Percentiles rank a stretch among this genome's conserved stretches.
Conservation (phyloP, 64 coral and sea anemone genomes). For the Montipora efflorescens region DNA sequence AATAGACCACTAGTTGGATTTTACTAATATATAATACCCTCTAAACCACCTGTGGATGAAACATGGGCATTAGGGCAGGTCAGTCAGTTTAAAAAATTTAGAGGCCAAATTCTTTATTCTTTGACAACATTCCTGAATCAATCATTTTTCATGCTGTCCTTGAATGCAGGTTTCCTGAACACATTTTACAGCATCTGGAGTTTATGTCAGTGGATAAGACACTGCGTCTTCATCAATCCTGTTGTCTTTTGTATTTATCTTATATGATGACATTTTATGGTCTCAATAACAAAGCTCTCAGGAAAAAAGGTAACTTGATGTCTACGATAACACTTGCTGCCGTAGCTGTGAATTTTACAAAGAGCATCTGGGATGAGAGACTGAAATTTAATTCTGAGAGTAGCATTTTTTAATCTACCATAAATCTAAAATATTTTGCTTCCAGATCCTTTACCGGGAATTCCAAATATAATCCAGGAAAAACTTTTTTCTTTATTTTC, state of each 20-base stretch:
- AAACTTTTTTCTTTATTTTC: constrained; percentile 78
- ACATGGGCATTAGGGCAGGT: too few relatives aligned
- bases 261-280: constrained; percentile 76
- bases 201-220: constrained; percentile 60
- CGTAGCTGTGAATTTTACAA: too few relatives aligned
- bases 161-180: constrained; percentile 81
- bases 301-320: constrained; percentile 67
- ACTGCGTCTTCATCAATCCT: constrained; percentile 67
- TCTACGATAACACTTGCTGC: too few relatives aligned
- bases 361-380: too few relatives aligned
- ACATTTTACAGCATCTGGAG: constrained; percentile 74
- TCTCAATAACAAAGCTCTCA: constrained; percentile 46
- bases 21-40: too few relatives aligned
- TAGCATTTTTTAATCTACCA: too few relatives aligned
- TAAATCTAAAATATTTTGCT: not conserved
- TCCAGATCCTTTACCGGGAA: constrained; percentile 67
- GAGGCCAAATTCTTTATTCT: too few relatives aligned
- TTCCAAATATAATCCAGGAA: constrained; percentile 67
- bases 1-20: too few relatives aligned
- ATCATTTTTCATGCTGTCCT: not conserved
- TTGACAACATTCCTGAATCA: too few relatives aligned
- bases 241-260: constrained; percentile 85
- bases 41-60: too few relatives aligned
- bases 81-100: too few relatives aligned
- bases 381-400: too few relatives aligned